Evolutionary conservation across 2,888 invertebrate genomes (phyloP).

Genomic region (Eurytoma californica): DNA sequence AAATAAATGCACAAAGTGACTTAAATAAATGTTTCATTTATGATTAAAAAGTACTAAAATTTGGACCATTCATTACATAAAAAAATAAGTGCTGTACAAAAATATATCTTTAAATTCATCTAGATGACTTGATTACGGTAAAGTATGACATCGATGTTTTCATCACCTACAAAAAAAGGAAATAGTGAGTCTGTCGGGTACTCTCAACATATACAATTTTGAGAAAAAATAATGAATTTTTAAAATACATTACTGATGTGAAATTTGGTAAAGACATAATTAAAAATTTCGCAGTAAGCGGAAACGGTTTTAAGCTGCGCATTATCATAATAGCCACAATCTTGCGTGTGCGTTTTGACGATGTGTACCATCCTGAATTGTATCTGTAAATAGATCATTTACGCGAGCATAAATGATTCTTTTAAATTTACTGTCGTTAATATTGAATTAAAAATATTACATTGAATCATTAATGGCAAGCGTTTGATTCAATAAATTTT

Average conservation of each 20-base stretch:
- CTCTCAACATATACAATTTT: background rate
- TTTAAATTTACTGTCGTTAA: background rate
- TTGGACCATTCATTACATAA: background rate
- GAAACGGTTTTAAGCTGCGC: constrained; percentile 44
- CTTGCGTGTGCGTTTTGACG: constrained; percentile 38
- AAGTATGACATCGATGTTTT: constrained; percentile 53
- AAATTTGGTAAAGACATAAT: constrained; percentile 48
- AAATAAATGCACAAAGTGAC: background rate
- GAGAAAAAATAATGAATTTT: background rate
- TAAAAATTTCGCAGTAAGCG: constrained; percentile 47
- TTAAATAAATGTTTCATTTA: background rate
- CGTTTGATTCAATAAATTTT: constrained; percentile 53
- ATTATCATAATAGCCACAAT: constrained; percentile 46
- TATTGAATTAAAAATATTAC: background rate
- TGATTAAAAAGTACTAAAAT: background rate
- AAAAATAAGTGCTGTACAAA: background rate
- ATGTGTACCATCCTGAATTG: constrained; percentile 39
- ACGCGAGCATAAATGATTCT: background rate
- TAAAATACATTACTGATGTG: constrained; percentile 38
- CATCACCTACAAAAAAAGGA: constrained; percentile 39
- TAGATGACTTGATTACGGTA: constrained; percentile 41
- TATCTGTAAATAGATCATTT: constrained; percentile 37
- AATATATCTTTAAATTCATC: background rate
- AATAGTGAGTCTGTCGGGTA: background rate
- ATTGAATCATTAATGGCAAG: constrained; percentile 1